Evolutionary conservation across 2,888 invertebrate species (phyloP), one percentile per base, ranked within the genome.

Genomic region (Cephus rjabovi): DNA sequence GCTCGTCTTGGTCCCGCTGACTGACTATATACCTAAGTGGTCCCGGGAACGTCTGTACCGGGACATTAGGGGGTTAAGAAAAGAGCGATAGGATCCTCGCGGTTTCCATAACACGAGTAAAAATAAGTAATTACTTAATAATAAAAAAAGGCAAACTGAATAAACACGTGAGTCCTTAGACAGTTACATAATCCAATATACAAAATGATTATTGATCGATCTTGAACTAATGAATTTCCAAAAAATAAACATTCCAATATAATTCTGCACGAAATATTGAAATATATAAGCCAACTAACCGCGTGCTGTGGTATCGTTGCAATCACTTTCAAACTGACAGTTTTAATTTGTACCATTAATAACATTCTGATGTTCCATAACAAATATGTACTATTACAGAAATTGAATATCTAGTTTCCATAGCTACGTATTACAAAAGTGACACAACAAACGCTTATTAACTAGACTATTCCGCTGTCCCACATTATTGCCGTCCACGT

Each of bases 1-100:
- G 31, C 71, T 71, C 71, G 71, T 71, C 71, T 71, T 71, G 31
- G 33, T 33, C 31, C 33, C 71, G 71, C 33, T 71, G 71, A 71
- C 12, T 71, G 71, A 33, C 71, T 56, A 56, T 56, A 56, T 56
- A 56, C 40, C 40, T 56, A 56, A 56, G 23, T 56, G 40, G 23
- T 56, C 40, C 40, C 9, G 40, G 40, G 40, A 56, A 9, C 40
- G 40, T 56, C 40, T 56, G 40, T 56, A 56, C 23, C 23, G 23
- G 40, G 23, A 56, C 40, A 23, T 23, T 23, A 23, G 40, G 40
- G 40, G 40, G 40, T 23, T 56, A 23, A 23, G 23, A 15, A 40
- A 56, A 56, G 40, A 56, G 4, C 40, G 40, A 56, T 56, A 56
- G 23, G 40, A 23, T 23, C 23, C 40, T 23, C 23, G 40, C 40